Evolutionary conservation across 2,797 vertebrate species (phyloP), one percentile per base, ranked within the genome.

Genomic region (Gallinago solitaria): DNA sequence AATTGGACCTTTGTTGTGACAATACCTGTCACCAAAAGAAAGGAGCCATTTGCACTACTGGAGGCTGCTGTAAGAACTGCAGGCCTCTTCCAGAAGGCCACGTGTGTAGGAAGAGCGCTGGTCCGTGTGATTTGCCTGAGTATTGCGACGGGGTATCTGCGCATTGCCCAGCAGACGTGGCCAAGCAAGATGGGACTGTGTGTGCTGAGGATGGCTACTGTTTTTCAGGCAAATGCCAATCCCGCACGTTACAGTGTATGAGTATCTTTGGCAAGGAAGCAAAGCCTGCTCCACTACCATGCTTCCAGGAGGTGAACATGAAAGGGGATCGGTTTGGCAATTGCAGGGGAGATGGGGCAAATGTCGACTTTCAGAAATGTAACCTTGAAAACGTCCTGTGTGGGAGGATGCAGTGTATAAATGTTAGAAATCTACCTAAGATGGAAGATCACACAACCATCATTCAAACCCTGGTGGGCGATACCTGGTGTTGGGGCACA

Each of bases 31-130:
- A 71, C 50, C 96, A 98, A 90, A 96, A 96, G 56, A 68, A 92
- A 5, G 98, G 98, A 47, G 98, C 99, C 32, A 48, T 97, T 78
- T 99, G 99, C 90, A 98, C 98, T 16, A 98, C 98, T 9, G 98
- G 98, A 7, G 97, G 97, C 94, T 99, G 99, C 93, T 99, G 99
- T 89, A 96, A 97, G 30, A 94, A 98, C 65, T 99, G 99, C 91
- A 97, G 98, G 23, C 73, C 89, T 35, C 75, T 91, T 41, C 94
- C 96, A 39, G 30, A 83, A 47, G 97, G 97, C 24, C 13, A 59
- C 33, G 5, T 95, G 20, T 98, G 97, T 51, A 93, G 97, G 83
- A 64, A 89, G 43, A 61, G 85, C 3, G 24, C 16, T 16, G 85
- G 50, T 14, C 37, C 74, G 1, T 97, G 97, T 43, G 97, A 98